Evolutionary conservation across 2,888 invertebrate species (phyloP).

Genomic region (Sphaeridia pumilis): DNA sequence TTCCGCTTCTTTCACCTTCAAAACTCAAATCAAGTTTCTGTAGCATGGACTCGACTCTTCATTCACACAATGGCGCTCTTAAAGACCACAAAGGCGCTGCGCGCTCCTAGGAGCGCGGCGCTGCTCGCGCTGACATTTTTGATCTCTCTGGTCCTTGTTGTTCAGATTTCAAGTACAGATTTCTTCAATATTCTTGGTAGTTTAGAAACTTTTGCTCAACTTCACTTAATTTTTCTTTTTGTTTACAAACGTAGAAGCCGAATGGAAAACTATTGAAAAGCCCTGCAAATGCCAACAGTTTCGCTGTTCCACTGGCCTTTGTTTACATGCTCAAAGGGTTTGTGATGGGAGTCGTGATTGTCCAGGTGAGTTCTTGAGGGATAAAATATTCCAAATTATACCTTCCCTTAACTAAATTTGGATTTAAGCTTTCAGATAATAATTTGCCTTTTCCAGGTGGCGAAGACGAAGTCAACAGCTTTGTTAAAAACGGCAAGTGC

Average conservation of each 20-base stretch:
- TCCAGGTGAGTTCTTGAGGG: constrained; percentile 5
- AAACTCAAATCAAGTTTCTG: too few relatives aligned
- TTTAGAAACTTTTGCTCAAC: background rate
- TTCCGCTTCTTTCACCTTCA: too few relatives aligned
- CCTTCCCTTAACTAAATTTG: background rate
- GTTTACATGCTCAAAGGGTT: constrained; percentile 22
- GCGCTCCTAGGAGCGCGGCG: too few relatives aligned
- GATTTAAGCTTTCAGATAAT: background rate
- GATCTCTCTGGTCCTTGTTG: background rate
- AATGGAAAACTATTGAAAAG: constrained; percentile 25
- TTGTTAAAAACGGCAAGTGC: constrained; percentile 6
- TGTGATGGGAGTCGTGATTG: constrained; percentile 31
- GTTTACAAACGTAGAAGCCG: constrained; percentile 10
- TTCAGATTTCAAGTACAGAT: background rate
- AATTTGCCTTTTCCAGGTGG: background rate
- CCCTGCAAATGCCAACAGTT: constrained; percentile 33
- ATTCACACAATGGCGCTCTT: too few relatives aligned
- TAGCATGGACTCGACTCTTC: too few relatives aligned
- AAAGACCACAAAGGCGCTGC: too few relatives aligned
- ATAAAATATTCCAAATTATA: background rate
- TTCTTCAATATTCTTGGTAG: background rate
- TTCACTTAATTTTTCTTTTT: background rate
- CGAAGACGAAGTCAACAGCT: constrained; percentile 10
- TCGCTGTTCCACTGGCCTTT: constrained; percentile 21
- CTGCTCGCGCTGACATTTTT: background rate